Evolutionary conservation across 1,140 invertebrate genomes (phyloP).

Genomic region (Linepithema humile): DNA sequence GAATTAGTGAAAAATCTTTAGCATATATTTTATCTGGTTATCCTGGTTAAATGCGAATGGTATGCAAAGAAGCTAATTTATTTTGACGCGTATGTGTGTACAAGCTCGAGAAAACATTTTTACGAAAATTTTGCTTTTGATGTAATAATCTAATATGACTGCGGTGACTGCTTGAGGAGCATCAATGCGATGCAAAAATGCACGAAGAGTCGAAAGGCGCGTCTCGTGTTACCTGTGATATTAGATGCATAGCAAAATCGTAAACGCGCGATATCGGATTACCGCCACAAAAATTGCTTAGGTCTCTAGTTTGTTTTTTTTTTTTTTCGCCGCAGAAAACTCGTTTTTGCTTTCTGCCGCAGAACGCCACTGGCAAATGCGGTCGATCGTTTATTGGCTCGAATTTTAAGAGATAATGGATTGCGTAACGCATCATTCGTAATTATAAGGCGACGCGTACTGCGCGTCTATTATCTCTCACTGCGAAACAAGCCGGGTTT

Average conservation of each 20-base stretch:
- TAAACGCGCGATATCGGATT: conserved; percentile 61
- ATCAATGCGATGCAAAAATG: conserved; percentile 47
- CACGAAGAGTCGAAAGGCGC: background rate
- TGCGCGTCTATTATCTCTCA: too few relatives aligned
- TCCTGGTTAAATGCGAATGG: background rate
- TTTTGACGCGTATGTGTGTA: too few relatives aligned
- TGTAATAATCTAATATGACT: background rate
- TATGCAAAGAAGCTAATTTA: background rate
- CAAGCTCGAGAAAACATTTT: too few relatives aligned
- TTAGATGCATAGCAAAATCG: conserved; percentile 58
- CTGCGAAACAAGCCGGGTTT: too few relatives aligned
- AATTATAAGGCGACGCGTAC: too few relatives aligned
- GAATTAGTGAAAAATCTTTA: background rate
- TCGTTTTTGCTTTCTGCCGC: too few relatives aligned
- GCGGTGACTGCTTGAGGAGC: background rate
- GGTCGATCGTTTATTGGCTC: too few relatives aligned
- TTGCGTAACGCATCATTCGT: too few relatives aligned
- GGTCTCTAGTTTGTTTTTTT: too few relatives aligned
- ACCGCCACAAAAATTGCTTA: conserved; percentile 38
- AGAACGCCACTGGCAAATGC: too few relatives aligned
- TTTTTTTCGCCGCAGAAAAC: background rate
- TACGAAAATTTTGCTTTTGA: background rate
- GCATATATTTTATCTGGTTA: background rate
- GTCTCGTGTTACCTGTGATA: conserved; percentile 64
- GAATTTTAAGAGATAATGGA: too few relatives aligned